Evolutionary conservation across 2,113 vertebrate genomes (phyloP), one percentile per base, ranked within the genome.

Genomic region (Melanostigma gelatinosum): DNA sequence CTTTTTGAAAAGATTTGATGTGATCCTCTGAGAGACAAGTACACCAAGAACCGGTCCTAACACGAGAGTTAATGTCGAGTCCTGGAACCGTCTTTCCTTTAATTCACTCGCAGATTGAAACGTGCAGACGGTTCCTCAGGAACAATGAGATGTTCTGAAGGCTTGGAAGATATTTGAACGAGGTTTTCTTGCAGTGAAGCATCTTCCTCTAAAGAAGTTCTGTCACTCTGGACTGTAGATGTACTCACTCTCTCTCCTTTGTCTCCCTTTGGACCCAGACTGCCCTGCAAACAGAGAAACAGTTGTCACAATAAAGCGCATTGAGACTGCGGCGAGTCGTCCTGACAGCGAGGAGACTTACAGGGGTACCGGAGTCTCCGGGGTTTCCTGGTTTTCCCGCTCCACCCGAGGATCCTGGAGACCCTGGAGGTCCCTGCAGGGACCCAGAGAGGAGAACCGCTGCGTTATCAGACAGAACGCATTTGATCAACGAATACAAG

Each of bases 191-290:
- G 32, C 32, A 32, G 34, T 6, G 34, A 34, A 34, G 34, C 34
- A 34, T 34, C 32, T 34, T 34, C 32, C 2, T 29, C 29, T 32
- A 3, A 32, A 32, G 29, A 32, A 32, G 29, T 32, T 29, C 27
- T 29, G 27, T 29, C 27, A 29, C 32, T 32, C 32, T 32, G 32
- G 32, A 32, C 4, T 32, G n/a, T n/a, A 27, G 11, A 20, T 83
- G 1, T 86, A 97, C 98, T 96, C 95, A 99, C 98, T 88, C 98
- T 94, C 77, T 99, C 98, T 55, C 98, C 98, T 79, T 97, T 99
- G 91, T 99, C 98, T 94, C 98, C 98, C 83, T 98, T 99, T 55
- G 94, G 84, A 67, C 98, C 98, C 29, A 86, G 64, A 29, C 90
- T 0, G 58, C 98, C 98, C 98, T 99, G 79, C 86, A 95, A 82